A percentile compares a stretch with the other conserved stretches of the same genome.
These are phyloP conservation scores for Cotesia typhae DNA, from an alignment of 1,140 invertebrate species.

Conservation along the genomic window DNA sequence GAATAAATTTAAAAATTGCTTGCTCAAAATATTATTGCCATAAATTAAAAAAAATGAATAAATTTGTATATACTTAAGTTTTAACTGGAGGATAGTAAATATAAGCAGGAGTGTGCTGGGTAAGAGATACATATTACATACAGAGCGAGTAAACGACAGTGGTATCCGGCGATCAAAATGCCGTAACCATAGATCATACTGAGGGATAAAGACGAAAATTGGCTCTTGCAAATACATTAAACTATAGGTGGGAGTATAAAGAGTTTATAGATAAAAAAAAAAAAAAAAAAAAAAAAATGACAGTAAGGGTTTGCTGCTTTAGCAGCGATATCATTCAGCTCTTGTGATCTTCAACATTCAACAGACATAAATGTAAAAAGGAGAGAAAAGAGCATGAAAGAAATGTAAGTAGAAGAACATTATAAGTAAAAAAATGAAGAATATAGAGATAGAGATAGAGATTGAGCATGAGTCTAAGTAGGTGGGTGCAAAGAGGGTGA, in stretches of 20 bases:
- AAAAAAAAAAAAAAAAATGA: not conserved
- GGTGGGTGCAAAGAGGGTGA: slow-evolving; percentile 28
- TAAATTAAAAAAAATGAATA: not conserved
- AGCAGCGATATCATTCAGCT: slow-evolving; percentile 46
- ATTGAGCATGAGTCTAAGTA: not conserved
- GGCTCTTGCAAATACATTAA: slow-evolving; percentile 65
- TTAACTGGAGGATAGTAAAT: not conserved
- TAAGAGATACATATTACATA: slow-evolving; percentile 32
- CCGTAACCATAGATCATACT: slow-evolving; percentile 61
- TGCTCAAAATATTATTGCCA: not conserved
- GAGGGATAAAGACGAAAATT: slow-evolving; percentile 62
- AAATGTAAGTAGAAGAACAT: slow-evolving; percentile 15
- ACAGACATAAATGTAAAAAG: slow-evolving; percentile 30
- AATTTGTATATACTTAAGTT: slow-evolving; percentile 1
- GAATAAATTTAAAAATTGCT: no score
- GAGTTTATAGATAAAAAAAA: slow-evolving; percentile 26
- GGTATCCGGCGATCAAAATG: slow-evolving; percentile 63
- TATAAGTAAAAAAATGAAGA: slow-evolving; percentile 14
- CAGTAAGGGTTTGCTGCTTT: slow-evolving; percentile 33
- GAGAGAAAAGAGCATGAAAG: slow-evolving; percentile 15
- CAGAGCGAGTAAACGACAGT: slow-evolving; percentile 50
- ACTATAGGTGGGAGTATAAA: slow-evolving; percentile 45
- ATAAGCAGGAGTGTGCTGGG: not conserved
- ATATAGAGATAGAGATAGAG: slow-evolving; percentile 5
- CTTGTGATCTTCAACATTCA: slow-evolving; percentile 25